Conservation (phyloP, 2,797 vertebrate genomes). For the Chrosomus eos region DNA sequence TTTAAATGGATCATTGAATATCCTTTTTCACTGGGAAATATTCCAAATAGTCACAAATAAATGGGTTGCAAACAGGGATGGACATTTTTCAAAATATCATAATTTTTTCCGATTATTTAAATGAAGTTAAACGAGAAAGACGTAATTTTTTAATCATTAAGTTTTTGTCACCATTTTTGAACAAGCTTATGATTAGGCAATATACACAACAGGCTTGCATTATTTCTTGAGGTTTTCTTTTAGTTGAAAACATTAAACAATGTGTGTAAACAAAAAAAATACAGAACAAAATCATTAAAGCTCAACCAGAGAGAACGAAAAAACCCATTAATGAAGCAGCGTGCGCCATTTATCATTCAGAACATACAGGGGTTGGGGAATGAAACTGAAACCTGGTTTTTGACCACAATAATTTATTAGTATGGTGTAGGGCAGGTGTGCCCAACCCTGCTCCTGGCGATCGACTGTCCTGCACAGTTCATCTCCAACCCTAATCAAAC, state of each 20-base stretch:
- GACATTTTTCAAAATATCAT: not conserved
- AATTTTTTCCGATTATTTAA: not conserved
- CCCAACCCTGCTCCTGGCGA: no score
- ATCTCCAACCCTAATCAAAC: no score
- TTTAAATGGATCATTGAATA: not conserved
- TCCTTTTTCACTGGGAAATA: not conserved
- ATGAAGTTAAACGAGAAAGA: not conserved
- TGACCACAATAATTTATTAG: no score
- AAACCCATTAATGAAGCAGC: not conserved
- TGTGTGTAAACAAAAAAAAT: not conserved
- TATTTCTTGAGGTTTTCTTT: no score
- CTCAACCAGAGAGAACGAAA: not conserved
- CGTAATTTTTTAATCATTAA: not conserved
- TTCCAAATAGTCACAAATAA: not conserved
- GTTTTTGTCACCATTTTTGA: not conserved
- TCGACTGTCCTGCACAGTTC: no score
- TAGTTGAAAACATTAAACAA: not conserved
- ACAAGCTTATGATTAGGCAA: no score
- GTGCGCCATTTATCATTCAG: not conserved
- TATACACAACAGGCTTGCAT: no score
- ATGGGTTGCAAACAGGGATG: not conserved
- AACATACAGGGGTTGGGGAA: not conserved
- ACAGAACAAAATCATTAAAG: not conserved
- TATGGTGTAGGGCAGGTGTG: no score
- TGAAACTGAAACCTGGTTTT: not conserved